Percentiles rank a stretch among this genome's conserved stretches.
Conservation (phyloP, 2,113 vertebrate species). For the Plecturocebus donacophilus region DNA sequence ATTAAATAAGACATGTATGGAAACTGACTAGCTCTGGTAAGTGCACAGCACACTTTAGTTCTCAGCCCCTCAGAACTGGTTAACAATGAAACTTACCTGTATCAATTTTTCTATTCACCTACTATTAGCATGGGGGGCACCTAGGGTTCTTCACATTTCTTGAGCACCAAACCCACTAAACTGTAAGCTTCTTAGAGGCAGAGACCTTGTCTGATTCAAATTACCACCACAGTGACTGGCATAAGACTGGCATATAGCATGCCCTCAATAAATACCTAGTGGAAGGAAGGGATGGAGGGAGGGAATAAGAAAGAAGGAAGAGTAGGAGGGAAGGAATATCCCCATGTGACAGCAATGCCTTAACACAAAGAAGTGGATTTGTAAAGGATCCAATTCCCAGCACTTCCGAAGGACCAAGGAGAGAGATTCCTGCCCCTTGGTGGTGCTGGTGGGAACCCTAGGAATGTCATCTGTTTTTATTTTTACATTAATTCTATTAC, state of each 20-base stretch:
- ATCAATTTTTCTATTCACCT: background rate
- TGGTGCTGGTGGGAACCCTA: background rate
- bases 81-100: background rate
- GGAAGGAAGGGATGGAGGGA: background rate
- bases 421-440: background rate
- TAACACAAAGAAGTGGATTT: background rate
- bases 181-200: background rate
- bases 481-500: slow-evolving; percentile 73
- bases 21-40: background rate
- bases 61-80: background rate
- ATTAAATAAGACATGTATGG: background rate
- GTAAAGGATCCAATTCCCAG: background rate
- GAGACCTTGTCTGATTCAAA: background rate
- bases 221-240: no score
- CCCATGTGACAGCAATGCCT: background rate
- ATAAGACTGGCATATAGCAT: background rate
- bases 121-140: no score
- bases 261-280: background rate
- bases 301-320: background rate
- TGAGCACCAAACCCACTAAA: background rate
- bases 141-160: background rate
- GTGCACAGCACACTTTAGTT: background rate
- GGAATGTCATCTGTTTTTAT: background rate
- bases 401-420: background rate
- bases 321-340: background rate